Evolutionary conservation across 1,140 invertebrate species (phyloP), one percentile per base, ranked within the genome.

Genomic region (Parapsyche elsis): DNA sequence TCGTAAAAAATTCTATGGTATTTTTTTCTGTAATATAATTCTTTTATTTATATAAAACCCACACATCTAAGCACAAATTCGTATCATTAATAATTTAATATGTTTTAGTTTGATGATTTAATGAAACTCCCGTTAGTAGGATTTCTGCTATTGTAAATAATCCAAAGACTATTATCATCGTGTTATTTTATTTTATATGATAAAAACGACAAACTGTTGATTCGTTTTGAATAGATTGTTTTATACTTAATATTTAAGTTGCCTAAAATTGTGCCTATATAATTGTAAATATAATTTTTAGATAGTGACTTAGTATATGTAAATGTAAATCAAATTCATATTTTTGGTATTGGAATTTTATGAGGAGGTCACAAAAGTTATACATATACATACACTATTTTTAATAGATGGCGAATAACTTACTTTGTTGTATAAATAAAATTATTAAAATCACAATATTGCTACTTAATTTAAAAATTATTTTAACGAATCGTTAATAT

Each of bases 191-290:
- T 71, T 12, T 38, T 7, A 14, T 30, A 71, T n/a, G 1, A 71
- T 57, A 38, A 49, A 75, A 24, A 76, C 26, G 9, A 76, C 9
- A n/a, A 59, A 21, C 7, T 61, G 49, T 59, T 75, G 30, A 19
- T 59, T 59, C 59, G 57, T 76, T 76, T 16, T 77, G 45, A 64
- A 64, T 5, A 45, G 5, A 21, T 21, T 64, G 46, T 77, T 77
- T 38, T 44, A 64, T 61, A 64, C n/a, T 30, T 57, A 59, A 24
- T 59, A 45, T 64, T 64, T 44, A 77, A 64, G 46, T 64, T 77
- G 75, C 75, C 75, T 77, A 59, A 64, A 77, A 77, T 44, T 64
- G 75, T 77, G 75, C 75, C 75, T 77, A 64, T 53, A 71, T 53
- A 16, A 59, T 57, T 76, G 73, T 76, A 76, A 76, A 76, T 76